Conservation (phyloP, 2,888 invertebrate species). For the Pseudococcus viburni region DNA sequence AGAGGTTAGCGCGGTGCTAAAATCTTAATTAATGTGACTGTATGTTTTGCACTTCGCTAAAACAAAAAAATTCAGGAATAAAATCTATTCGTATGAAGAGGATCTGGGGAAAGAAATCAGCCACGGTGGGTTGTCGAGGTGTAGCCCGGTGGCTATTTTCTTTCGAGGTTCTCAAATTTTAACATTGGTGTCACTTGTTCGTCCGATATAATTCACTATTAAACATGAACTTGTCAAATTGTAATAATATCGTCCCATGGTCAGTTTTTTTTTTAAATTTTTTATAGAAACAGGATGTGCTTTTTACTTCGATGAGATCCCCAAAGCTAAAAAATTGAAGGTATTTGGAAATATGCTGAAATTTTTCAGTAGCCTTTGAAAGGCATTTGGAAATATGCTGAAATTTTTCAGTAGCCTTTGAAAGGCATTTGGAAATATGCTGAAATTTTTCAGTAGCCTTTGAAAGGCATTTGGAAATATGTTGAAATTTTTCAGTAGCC, state of each 20-base stretch:
- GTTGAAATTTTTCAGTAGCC: neutral
- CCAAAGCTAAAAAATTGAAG: neutral
- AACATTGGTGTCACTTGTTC: slow-evolving; percentile 61
- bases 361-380: neutral
- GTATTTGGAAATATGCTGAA: neutral
- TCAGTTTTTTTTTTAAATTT: neutral
- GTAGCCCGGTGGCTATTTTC: neutral
- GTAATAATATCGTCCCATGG: slow-evolving; percentile 50
- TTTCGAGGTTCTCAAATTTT: neutral
- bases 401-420: neutral
- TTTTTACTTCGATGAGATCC: neutral
- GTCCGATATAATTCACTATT: slow-evolving; percentile 40
- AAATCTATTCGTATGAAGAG: neutral
- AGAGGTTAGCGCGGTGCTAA: slow-evolving; percentile 69
- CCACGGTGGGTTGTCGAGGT: neutral
- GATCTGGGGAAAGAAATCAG: slow-evolving; percentile 19
- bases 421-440: neutral
- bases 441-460: neutral
- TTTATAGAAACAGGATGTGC: neutral
- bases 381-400: neutral
- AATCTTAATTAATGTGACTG: slow-evolving; percentile 69
- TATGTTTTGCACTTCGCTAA: slow-evolving; percentile 60
- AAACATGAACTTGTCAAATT: slow-evolving; percentile 48
- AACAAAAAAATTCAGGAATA: slow-evolving; percentile 23
- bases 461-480: neutral